These are phyloP conservation scores for Semicossyphus pulcher DNA, from an alignment of 2,113 vertebrate species.

Conservation along the genomic window DNA sequence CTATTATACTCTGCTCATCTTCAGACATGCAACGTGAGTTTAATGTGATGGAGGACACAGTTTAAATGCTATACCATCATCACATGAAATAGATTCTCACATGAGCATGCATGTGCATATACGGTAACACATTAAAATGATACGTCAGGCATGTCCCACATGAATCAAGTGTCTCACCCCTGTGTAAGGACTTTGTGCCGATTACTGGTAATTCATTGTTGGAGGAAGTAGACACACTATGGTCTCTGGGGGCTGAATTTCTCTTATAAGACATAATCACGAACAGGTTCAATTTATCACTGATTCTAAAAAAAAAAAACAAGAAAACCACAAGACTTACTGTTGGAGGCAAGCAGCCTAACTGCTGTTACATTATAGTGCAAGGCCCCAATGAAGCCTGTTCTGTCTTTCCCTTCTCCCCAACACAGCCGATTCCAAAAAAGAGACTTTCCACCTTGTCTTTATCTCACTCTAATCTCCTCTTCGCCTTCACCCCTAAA, in stretches of 20 bases:
- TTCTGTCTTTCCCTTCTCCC: constrained; percentile 14
- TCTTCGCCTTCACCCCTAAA: constrained; percentile 41
- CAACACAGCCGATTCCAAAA: constrained; percentile 27
- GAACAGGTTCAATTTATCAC: neutral
- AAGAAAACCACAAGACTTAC: neutral
- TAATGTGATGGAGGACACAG: constrained; percentile 57
- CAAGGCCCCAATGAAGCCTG: neutral
- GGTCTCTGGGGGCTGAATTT: no score
- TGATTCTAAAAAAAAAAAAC: neutral
- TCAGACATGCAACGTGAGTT: constrained; percentile 49
- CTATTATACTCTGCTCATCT: constrained; percentile 54
- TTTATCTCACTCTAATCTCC: constrained; percentile 49
- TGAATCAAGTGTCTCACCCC: constrained; percentile 20
- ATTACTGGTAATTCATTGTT: neutral
- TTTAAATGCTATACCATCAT: constrained; percentile 54
- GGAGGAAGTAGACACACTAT: no score
- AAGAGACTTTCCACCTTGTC: constrained; percentile 29
- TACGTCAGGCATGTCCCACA: neutral
- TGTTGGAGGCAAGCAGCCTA: neutral
- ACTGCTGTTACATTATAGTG: neutral
- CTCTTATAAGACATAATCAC: neutral
- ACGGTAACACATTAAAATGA: neutral
- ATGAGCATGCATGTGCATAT: neutral
- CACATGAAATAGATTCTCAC: constrained; percentile 3
- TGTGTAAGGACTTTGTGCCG: neutral